Conservation (phyloP, 1,140 invertebrate genomes). For the Eubasilissa regina region DNA sequence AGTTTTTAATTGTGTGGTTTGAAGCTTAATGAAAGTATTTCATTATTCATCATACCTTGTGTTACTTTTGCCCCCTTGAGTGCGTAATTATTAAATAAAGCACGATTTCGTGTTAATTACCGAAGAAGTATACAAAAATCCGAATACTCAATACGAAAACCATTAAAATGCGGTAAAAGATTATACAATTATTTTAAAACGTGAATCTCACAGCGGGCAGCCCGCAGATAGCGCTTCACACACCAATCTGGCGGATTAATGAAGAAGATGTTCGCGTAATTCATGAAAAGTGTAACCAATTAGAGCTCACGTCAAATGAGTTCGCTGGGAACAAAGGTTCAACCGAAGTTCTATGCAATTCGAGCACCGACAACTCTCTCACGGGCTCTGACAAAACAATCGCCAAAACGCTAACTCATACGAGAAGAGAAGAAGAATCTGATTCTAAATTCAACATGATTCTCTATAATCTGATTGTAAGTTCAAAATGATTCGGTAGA, state of each 20-base stretch:
- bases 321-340: neutral
- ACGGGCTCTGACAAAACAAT: neutral
- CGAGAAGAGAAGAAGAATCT: neutral
- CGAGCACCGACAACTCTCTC: neutral
- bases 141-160: slow-evolving; percentile 1
- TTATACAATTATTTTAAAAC: slow-evolving; percentile 30
- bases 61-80: too few relatives aligned
- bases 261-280: slow-evolving; percentile 21
- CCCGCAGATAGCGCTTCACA: slow-evolving; percentile 6
- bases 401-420: neutral
- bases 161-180: slow-evolving; percentile 28
- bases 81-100: neutral
- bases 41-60: too few relatives aligned
- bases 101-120: slow-evolving; percentile 13
- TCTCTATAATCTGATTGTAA: too few relatives aligned
- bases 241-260: slow-evolving; percentile 1
- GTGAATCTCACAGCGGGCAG: slow-evolving; percentile 21
- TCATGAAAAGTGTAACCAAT: slow-evolving; percentile 26
- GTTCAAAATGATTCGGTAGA: too few relatives aligned
- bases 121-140: slow-evolving; percentile 8
- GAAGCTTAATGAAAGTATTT: too few relatives aligned
- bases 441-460: too few relatives aligned
- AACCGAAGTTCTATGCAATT: neutral
- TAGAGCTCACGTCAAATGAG: slow-evolving; percentile 1
- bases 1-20: too few relatives aligned